Base-by-base conservation (phyloP, 1,140 invertebrate genomes). In the Lamellibrachia luymesi region DNA sequence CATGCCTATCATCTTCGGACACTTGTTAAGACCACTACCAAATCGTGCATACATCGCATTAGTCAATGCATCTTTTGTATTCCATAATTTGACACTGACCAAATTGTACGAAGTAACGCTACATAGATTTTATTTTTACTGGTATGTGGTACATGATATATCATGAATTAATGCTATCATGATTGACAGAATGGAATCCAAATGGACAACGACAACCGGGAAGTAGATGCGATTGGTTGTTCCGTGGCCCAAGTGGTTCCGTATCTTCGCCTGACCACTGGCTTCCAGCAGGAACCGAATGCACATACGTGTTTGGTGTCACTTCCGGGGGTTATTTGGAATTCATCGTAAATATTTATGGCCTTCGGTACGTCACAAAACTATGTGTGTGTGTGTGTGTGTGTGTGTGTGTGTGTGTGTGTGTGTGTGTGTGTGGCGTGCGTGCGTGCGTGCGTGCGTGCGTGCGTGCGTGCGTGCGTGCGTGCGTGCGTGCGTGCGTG, bases 221-320 rank as follows among this genome's bases (percentile, higher is more conserved):
- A 38, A 51, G 56, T 27, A 50, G 13, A 56, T 93, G 92, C 10
- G 92, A 93, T 50, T 93, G 92, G 92, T 2, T 38, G 25, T 93
- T 89, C 64, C 56, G 50, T 38, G 92, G 50, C 4, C 27, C 92
- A 4, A 89, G 89, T 38, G 92, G 92, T 38, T 93, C 92, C 56
- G 52, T 89, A 49, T 93, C 92, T 50, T 64, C 51, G 51, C 92
- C 92, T 5, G 92, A 93, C 64, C 92, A 93, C 52, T 93, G 92
- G 92, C 64, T 93, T 7, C 92, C 92, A 6, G 50, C n/a, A 22
- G 56, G 51, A 5, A 90, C 64, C 64, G 49, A 93, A 89, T 93
- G 92, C 92, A 90, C 17, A 50, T 93, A 93, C 80, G 25, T 64
- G 27, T 80, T 93, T 52, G 17, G 50, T 50, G 64, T 93, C 56